Evolutionary conservation across 2,797 vertebrate genomes (phyloP).

Genomic region (Tarsius wallacei): DNA sequence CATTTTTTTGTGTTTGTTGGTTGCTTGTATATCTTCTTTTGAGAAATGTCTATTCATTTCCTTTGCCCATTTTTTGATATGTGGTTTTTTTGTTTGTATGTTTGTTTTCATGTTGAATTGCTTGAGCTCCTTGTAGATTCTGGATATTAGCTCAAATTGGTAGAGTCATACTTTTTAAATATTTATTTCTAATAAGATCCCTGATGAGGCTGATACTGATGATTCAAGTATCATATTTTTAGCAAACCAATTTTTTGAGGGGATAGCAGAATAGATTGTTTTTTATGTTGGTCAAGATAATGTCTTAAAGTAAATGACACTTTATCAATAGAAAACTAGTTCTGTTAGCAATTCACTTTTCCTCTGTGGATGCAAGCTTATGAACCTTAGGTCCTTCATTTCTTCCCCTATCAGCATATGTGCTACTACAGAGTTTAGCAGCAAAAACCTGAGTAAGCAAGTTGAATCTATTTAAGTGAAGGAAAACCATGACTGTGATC

Average conservation of each 20-base stretch:
- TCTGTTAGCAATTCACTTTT: not conserved
- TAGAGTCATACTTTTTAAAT: too few species aligned
- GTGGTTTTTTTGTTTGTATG: too few species aligned
- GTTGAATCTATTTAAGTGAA: not conserved
- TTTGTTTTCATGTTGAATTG: too few species aligned
- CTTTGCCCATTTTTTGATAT: too few species aligned
- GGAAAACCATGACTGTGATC: not conserved
- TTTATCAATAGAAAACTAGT: not conserved
- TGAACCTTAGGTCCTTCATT: too few species aligned
- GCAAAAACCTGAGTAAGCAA: not conserved
- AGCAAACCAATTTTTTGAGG: not conserved
- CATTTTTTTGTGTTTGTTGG: too few species aligned
- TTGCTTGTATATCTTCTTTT: too few species aligned
- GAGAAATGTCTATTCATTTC: too few species aligned
- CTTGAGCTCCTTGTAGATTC: too few species aligned
- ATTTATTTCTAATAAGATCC: not conserved
- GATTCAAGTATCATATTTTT: not conserved
- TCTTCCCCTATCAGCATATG: not conserved
- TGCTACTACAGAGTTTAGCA: not conserved
- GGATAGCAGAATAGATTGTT: not conserved
- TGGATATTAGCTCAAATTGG: too few species aligned
- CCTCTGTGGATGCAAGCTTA: not conserved
- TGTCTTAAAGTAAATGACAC: not conserved
- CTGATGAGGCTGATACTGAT: not conserved
- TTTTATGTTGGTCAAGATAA: not conserved